These are phyloP conservation scores for Trichonephila clavata DNA, from an alignment of 1,140 invertebrate genomes.

Conservation along the genomic window DNA sequence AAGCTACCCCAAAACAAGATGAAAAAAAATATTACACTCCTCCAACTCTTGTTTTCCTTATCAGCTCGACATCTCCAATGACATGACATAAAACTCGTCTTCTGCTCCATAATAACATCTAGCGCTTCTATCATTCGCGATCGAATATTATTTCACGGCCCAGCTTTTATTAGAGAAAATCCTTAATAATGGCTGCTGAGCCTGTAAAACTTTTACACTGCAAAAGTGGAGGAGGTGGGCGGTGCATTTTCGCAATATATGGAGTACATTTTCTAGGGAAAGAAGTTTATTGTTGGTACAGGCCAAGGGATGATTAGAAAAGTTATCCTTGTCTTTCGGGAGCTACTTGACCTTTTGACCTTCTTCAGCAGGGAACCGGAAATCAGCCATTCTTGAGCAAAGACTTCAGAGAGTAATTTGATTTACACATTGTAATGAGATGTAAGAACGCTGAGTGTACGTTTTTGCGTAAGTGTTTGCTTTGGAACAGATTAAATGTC, in stretches of 20 bases:
- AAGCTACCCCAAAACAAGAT: too few relatives aligned
- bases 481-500: background rate
- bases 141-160: slow-evolving; percentile 64
- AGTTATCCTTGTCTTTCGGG: slow-evolving; percentile 47
- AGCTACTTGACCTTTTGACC: slow-evolving; percentile 46
- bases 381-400: background rate
- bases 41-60: too few relatives aligned
- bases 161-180: slow-evolving; percentile 69
- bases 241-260: slow-evolving; percentile 16
- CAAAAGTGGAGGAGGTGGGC: background rate
- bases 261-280: slow-evolving; percentile 46
- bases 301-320: slow-evolving; percentile 64
- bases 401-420: background rate
- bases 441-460: background rate
- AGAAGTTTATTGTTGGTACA: slow-evolving; percentile 65
- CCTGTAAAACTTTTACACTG: slow-evolving; percentile 57
- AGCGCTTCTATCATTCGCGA: background rate
- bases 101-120: slow-evolving; percentile 28
- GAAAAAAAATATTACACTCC: too few relatives aligned
- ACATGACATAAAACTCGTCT: slow-evolving; percentile 22
- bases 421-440: background rate
- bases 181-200: slow-evolving; percentile 53
- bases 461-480: background rate
- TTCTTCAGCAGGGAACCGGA: background rate
- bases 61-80: background rate